These are phyloP conservation scores for Climacteris rufus DNA, from an alignment of 2,113 vertebrate genomes.

Conservation along the genomic window DNA sequence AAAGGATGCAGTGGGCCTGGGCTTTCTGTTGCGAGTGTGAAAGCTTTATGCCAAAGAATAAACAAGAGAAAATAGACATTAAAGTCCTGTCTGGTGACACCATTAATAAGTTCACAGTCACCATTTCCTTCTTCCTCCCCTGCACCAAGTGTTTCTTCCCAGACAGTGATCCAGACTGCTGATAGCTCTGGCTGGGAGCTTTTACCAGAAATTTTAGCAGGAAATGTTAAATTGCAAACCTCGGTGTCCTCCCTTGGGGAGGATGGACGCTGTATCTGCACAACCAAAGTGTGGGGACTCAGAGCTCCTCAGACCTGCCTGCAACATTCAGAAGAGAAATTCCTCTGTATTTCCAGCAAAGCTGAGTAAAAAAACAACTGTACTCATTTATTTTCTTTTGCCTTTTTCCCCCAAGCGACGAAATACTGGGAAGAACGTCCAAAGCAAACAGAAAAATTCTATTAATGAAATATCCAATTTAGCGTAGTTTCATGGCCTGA, in stretches of 20 bases:
- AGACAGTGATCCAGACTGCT: slow-evolving; percentile 62
- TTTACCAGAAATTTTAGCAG: slow-evolving; percentile 64
- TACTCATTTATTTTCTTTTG: slow-evolving; percentile 28
- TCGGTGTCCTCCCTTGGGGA: slow-evolving; percentile 24
- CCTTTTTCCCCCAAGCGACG: not conserved
- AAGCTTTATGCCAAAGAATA: slow-evolving; percentile 16
- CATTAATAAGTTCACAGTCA: slow-evolving; percentile 57
- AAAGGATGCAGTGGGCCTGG: not conserved
- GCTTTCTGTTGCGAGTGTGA: not conserved
- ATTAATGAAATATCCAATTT: slow-evolving; percentile 28
- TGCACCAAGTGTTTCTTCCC: slow-evolving; percentile 62
- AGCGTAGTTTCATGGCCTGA: not conserved
- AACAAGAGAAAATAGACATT: slow-evolving; percentile 42
- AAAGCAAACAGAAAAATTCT: slow-evolving; percentile 41
- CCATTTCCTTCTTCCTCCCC: slow-evolving; percentile 63
- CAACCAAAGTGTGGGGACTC: not conserved
- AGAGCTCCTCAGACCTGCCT: not conserved
- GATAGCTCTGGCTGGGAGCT: slow-evolving; percentile 55
- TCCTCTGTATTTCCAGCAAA: not conserved
- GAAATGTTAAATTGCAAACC: slow-evolving; percentile 49
- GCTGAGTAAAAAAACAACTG: not conserved
- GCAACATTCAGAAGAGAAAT: not conserved
- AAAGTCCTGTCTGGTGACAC: slow-evolving; percentile 45
- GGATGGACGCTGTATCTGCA: not conserved
- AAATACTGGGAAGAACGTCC: slow-evolving; percentile 2